phyloP scores from a whole-genome alignment of 92 coral and sea anemone species.

The Epizoanthus illoricatus region DNA sequence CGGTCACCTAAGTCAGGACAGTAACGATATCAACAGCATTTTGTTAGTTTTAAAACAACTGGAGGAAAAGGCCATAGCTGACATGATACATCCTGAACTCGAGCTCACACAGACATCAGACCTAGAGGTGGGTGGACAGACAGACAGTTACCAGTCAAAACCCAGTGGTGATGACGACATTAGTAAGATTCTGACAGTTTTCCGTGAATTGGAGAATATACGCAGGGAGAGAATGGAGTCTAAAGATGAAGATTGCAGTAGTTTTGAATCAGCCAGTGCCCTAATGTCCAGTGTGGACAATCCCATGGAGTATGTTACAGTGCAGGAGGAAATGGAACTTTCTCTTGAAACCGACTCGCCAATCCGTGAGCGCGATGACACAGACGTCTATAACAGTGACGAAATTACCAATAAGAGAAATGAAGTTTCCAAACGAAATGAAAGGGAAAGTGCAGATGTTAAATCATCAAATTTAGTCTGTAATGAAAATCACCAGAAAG shows the following conservation, averaged over 20 bases:
- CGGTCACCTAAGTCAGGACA: background rate
- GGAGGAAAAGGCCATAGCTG: slow-evolving; percentile 12
- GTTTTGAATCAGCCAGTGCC: background rate
- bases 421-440: background rate
- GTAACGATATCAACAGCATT: slow-evolving; percentile 4
- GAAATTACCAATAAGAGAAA: background rate
- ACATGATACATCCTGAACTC: background rate
- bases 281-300: background rate
- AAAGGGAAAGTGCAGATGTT: background rate
- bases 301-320: background rate
- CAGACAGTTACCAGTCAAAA: background rate
- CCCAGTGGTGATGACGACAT: slow-evolving; percentile 27
- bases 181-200: slow-evolving; percentile 23
- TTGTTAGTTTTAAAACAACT: slow-evolving; percentile 24
- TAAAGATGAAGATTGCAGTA: background rate
- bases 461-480: background rate
- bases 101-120: background rate
- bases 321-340: background rate
- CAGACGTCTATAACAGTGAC: background rate
- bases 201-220: slow-evolving; percentile 20
- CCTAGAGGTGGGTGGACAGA: background rate
- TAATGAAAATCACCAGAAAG: slow-evolving; percentile 13
- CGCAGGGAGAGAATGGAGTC: slow-evolving; percentile 3
- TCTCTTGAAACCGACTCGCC: too few species aligned
- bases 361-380: background rate